Evolutionary conservation across 2,113 vertebrate species (phyloP).

Genomic region (Ramphastos sulfuratus): DNA sequence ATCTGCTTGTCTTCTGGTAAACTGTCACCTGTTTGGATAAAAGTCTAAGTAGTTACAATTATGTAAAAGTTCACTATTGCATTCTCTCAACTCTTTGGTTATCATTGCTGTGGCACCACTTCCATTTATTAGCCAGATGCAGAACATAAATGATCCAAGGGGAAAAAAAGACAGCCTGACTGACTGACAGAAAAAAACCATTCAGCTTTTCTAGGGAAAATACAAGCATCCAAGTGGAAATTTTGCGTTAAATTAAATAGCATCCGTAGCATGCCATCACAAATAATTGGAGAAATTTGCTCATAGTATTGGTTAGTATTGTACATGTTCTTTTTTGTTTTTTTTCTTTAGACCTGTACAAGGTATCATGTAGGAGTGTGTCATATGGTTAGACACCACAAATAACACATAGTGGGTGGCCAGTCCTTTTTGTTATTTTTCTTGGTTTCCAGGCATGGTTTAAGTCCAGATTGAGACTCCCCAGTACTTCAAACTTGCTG

Average conservation of each 20-base stretch:
- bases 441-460: conserved; percentile 63
- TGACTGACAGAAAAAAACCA: neutral
- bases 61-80: neutral
- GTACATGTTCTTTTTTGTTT: neutral
- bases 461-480: conserved; percentile 30
- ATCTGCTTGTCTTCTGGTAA: neutral
- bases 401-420: conserved; percentile 61
- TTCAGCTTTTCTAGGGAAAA: neutral
- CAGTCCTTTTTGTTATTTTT: conserved; percentile 41
- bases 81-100: neutral
- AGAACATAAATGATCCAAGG: neutral
- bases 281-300: conserved; percentile 26
- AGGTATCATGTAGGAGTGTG: conserved; percentile 15
- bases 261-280: neutral
- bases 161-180: neutral
- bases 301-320: neutral
- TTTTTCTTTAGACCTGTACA: neutral
- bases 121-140: neutral
- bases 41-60: neutral
- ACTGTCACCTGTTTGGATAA: neutral
- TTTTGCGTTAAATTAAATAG: neutral
- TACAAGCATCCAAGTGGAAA: neutral
- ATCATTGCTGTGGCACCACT: neutral
- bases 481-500: conserved; percentile 29
- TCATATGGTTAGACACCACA: conserved; percentile 7